phyloP scores from a whole-genome alignment of 2,888 invertebrate species.

The Sceliomorpha sp. region DNA sequence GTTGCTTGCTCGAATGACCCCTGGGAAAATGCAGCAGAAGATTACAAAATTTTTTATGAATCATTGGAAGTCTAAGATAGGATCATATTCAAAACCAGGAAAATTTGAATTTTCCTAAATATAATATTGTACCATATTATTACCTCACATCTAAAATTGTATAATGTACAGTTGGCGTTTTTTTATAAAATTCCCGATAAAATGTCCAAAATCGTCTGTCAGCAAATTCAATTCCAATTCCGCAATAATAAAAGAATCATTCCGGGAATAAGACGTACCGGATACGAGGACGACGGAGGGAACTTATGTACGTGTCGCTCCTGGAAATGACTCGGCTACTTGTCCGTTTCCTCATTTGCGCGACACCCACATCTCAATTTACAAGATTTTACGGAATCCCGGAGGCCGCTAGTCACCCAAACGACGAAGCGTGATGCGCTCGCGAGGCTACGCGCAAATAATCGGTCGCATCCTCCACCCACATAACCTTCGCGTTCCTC shows the following conservation, averaged over 20 bases:
- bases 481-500: slow-evolving; percentile 46
- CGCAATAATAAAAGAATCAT: slow-evolving; percentile 28
- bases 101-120: too few relatives aligned
- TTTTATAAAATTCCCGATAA: too few relatives aligned
- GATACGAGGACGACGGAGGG: slow-evolving; percentile 47
- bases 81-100: too few relatives aligned
- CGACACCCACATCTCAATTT: slow-evolving; percentile 78
- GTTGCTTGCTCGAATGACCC: too few relatives aligned
- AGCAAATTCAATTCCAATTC: too few relatives aligned
- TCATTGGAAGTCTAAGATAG: too few relatives aligned
- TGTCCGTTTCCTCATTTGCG: slow-evolving; percentile 78
- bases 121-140: too few relatives aligned
- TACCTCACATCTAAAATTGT: too few relatives aligned
- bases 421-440: slow-evolving; percentile 36
- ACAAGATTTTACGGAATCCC: slow-evolving; percentile 77
- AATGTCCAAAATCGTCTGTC: too few relatives aligned
- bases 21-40: too few relatives aligned
- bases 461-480: slow-evolving; percentile 77
- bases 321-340: slow-evolving; percentile 75
- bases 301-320: slow-evolving; percentile 58
- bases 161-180: too few relatives aligned
- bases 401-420: slow-evolving; percentile 53
- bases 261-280: slow-evolving; percentile 49
- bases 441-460: slow-evolving; percentile 53
- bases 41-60: too few relatives aligned